Evolutionary conservation across 2,797 vertebrate species (phyloP).

Genomic region (Carcharodon carcharias): DNA sequence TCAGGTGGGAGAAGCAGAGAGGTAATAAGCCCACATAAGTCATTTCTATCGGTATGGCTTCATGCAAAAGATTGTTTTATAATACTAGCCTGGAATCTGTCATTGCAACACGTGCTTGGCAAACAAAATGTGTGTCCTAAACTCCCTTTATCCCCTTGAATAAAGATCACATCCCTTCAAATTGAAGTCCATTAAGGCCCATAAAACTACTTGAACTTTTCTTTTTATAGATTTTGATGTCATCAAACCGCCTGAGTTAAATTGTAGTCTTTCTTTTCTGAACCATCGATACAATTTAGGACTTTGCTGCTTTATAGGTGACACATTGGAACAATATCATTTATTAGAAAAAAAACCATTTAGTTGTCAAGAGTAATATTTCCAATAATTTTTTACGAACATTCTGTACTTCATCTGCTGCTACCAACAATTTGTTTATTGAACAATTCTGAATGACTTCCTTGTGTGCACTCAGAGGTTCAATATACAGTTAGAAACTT

Average conservation of each 20-base stretch:
- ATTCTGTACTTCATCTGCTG: background rate
- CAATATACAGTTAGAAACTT: slow-evolving; percentile 7
- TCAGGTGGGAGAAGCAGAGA: background rate
- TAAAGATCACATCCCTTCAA: background rate
- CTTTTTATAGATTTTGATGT: background rate
- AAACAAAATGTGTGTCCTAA: background rate
- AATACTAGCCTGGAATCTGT: too few relatives aligned
- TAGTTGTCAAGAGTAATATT: background rate
- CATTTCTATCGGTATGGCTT: background rate
- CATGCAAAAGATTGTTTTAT: background rate
- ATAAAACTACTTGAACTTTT: background rate
- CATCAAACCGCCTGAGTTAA: background rate
- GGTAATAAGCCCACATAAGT: background rate
- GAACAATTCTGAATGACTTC: slow-evolving; percentile 33
- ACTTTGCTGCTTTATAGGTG: background rate
- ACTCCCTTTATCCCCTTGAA: background rate
- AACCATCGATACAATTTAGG: background rate
- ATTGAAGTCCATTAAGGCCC: background rate
- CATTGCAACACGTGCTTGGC: background rate
- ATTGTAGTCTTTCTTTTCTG: background rate
- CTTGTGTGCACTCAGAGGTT: background rate
- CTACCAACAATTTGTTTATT: background rate
- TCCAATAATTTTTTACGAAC: background rate
- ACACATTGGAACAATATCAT: background rate
- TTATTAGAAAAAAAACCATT: slow-evolving; percentile 2